Base-by-base conservation (phyloP, 2,888 invertebrate species). In the Taphrorychus bicolor region DNA sequence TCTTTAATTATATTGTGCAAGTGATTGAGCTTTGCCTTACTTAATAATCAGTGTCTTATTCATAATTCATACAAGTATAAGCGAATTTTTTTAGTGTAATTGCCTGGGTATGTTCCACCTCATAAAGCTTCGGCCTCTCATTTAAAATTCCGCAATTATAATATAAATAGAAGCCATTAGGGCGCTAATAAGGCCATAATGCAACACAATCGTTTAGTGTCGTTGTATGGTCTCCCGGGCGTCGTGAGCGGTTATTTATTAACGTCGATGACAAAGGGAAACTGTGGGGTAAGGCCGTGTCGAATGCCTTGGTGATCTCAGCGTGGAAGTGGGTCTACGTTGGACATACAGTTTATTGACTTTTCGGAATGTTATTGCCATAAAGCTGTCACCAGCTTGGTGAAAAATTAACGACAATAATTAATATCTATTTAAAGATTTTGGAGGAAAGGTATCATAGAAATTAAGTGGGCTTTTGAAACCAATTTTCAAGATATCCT, bases 111-210 rank as follows among this genome's bases (percentile, higher is more conserved):
- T 16, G 59, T 81, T 81, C 81, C 79, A 76, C 78, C 75, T 77
- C 80, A 80, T 81, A 82, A 81, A 81, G 74, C 21, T 19, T 18
- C 17, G 22, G 11, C 14, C 75, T 75, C 74, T 71, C 80, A 80
- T 82, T 80, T 79, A 78, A 80, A 82, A 82, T 82, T 82, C 81
- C 76, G 78, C 82, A 82, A 82, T 82, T 82, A 82, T 82, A 82
- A 82, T 82, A 82, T 82, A 82, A 82, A 82, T 82, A 81, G 82
- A 81, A 78, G 79, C 81, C 81, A 82, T 82, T 82, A 82, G 79
- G 74, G 76, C 78, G 80, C 80, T 82, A 82, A 82, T 82, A 82
- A 82, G 80, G 80, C 82, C 82, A 82, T 82, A 82, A 82, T 81
- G 79, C 79, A 79, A 81, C 80, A 80, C 79, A 80, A 82, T 81